A percentile compares a stretch with the other conserved stretches of the same genome.
These are phyloP conservation scores for Centropus unirufus DNA, from an alignment of 2,113 vertebrate genomes.

Conservation along the genomic window DNA sequence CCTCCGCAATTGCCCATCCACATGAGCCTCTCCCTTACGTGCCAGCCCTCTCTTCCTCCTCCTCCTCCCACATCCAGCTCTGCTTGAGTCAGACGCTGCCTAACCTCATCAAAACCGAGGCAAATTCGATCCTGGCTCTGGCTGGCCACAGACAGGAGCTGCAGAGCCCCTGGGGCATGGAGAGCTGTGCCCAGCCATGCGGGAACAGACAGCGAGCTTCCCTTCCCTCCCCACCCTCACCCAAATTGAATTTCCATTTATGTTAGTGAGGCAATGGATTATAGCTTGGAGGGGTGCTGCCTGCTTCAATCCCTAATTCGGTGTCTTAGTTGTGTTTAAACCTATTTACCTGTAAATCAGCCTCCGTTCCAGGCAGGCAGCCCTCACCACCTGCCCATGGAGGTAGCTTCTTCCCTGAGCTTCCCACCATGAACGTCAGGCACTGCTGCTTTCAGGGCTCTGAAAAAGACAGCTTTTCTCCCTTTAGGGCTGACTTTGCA, in stretches of 20 bases:
- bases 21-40: rapidly evolving
- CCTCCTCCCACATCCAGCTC: rapidly evolving
- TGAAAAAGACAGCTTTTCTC: neutral
- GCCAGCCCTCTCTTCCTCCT: neutral
- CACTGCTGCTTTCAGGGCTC: neutral
- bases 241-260: conserved; percentile 74
- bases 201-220: conserved; percentile 34
- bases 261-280: conserved; percentile 23
- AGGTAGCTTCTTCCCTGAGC: neutral
- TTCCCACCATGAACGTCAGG: rapidly evolving
- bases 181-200: neutral
- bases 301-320: neutral
- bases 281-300: conserved; percentile 48
- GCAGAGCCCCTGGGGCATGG: conserved; percentile 63
- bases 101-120: conserved; percentile 60
- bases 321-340: conserved; percentile 13
- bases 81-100: neutral
- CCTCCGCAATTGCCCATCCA: rapidly evolving
- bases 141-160: neutral
- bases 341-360: neutral
- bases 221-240: neutral
- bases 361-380: neutral
- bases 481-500: neutral
- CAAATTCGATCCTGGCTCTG: conserved; percentile 67
- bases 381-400: neutral